phyloP scores from a whole-genome alignment of 2,888 invertebrate species.

The Pammene aurita region DNA sequence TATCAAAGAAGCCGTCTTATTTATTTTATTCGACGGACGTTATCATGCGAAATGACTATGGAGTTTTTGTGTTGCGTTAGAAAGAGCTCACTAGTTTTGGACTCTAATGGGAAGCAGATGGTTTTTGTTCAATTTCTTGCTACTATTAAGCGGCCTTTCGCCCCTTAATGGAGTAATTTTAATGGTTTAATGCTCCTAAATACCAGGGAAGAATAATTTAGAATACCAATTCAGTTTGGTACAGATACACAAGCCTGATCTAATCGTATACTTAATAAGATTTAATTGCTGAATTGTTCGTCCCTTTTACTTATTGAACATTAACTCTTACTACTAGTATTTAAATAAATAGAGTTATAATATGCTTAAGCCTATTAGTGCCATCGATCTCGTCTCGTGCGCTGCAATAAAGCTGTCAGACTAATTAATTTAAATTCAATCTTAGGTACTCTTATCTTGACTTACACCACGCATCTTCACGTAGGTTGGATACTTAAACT shows the following conservation, averaged over 20 bases:
- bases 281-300: background rate
- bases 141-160: slow-evolving; percentile 50
- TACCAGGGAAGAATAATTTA: slow-evolving; percentile 31
- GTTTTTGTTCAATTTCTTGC: slow-evolving; percentile 66
- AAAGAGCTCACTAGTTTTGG: slow-evolving; percentile 66
- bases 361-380: slow-evolving; percentile 5
- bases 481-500: slow-evolving; percentile 37
- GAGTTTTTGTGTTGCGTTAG: slow-evolving; percentile 67
- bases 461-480: slow-evolving; percentile 7
- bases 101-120: slow-evolving; percentile 63
- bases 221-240: background rate
- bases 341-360: background rate
- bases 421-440: slow-evolving; percentile 27
- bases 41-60: slow-evolving; percentile 72
- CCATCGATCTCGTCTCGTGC: slow-evolving; percentile 1
- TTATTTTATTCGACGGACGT: slow-evolving; percentile 70
- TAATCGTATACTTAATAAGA: background rate
- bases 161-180: slow-evolving; percentile 58
- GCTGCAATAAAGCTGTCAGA: slow-evolving; percentile 20
- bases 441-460: slow-evolving; percentile 20
- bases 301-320: too few species aligned
- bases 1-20: slow-evolving; percentile 69
- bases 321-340: background rate
- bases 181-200: slow-evolving; percentile 46
- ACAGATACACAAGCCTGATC: background rate